These are phyloP conservation scores for Kuschelorhynchus macadamiae DNA, from an alignment of 2,888 invertebrate species.

Conservation along the genomic window DNA sequence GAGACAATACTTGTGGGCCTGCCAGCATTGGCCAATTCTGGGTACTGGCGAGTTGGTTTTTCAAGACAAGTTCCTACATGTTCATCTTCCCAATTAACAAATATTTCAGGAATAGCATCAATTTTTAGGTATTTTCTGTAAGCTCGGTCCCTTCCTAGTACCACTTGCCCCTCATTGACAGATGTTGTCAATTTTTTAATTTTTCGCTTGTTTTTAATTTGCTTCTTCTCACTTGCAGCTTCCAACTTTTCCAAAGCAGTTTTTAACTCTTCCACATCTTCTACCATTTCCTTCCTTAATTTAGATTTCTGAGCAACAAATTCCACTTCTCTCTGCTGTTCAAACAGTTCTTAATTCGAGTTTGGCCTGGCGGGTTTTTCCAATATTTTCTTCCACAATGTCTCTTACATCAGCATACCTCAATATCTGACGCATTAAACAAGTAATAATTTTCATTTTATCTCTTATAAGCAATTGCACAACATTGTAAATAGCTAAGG, in stretches of 20 bases:
- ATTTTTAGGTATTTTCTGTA: slow-evolving; percentile 64
- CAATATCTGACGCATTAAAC: slow-evolving; percentile 89
- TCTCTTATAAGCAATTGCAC: slow-evolving; percentile 84
- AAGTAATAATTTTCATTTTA: slow-evolving; percentile 81
- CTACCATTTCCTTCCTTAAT: slow-evolving; percentile 73
- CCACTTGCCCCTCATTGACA: slow-evolving; percentile 22
- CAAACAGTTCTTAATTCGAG: slow-evolving; percentile 77
- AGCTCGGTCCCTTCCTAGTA: slow-evolving; percentile 61
- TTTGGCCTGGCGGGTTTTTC: slow-evolving; percentile 77
- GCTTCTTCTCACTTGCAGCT: slow-evolving; percentile 73
- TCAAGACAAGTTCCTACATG: slow-evolving; percentile 78
- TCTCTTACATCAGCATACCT: slow-evolving; percentile 89
- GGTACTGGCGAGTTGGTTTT: slow-evolving; percentile 69
- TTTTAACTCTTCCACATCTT: slow-evolving; percentile 68
- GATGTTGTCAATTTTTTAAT: slow-evolving; percentile 27
- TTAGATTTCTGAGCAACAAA: slow-evolving; percentile 69
- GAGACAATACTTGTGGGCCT: slow-evolving; percentile 71
- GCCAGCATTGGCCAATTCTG: slow-evolving; percentile 64
- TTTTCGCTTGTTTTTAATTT: slow-evolving; percentile 56
- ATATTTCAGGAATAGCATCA: slow-evolving; percentile 83
- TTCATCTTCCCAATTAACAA: slow-evolving; percentile 84
- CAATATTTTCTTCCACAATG: slow-evolving; percentile 86
- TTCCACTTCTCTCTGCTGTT: slow-evolving; percentile 74
- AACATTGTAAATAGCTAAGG: slow-evolving; percentile 78
- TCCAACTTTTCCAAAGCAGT: slow-evolving; percentile 72